Percentiles rank a stretch among this genome's conserved stretches.
phyloP scores from a whole-genome alignment of 2,888 invertebrate genomes.

The Himalopsyche tibetana region DNA sequence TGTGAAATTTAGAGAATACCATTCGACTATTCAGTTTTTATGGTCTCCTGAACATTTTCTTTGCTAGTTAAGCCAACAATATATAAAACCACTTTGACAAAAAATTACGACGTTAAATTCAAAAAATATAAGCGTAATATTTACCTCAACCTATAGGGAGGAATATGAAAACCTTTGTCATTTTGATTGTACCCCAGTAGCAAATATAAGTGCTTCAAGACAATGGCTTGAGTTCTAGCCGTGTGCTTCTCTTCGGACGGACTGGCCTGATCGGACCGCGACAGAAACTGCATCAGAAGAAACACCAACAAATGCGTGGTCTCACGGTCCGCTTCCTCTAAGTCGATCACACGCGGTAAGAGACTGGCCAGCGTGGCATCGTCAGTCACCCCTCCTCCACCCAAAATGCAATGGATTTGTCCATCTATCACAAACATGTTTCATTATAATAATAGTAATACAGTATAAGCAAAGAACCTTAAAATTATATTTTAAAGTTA shows the following conservation, averaged over 20 bases:
- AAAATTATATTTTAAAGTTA: too few relatives aligned
- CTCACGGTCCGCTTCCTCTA: conserved; percentile 96
- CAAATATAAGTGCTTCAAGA: conserved; percentile 93
- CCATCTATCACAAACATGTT: conserved; percentile 78
- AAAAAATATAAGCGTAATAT: conserved; percentile 31
- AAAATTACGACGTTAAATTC: neutral
- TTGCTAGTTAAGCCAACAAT: too few relatives aligned
- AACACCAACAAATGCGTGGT: conserved; percentile 96
- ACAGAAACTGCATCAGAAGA: conserved; percentile 97
- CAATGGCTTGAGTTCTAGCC: conserved; percentile 88
- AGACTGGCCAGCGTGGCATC: conserved; percentile 87
- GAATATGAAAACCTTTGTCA: conserved; percentile 94
- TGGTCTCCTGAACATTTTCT: too few relatives aligned
- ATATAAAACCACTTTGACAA: too few relatives aligned
- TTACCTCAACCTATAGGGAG: conserved; percentile 89
- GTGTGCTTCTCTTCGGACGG: conserved; percentile 91
- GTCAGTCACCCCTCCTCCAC: conserved; percentile 79
- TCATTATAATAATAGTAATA: neutral
- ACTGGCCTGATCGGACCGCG: conserved; percentile 82
- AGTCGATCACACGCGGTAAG: conserved; percentile 91
- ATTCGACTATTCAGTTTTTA: too few relatives aligned
- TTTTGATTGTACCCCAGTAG: conserved; percentile 94
- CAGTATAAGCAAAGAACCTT: too few relatives aligned
- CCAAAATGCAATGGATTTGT: conserved; percentile 89
- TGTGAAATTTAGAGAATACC: too few relatives aligned